Percentiles rank a stretch among this genome's conserved stretches.
Evolutionary conservation across 2,113 vertebrate species (phyloP).

Genomic region (Paralichthys olivaceus): DNA sequence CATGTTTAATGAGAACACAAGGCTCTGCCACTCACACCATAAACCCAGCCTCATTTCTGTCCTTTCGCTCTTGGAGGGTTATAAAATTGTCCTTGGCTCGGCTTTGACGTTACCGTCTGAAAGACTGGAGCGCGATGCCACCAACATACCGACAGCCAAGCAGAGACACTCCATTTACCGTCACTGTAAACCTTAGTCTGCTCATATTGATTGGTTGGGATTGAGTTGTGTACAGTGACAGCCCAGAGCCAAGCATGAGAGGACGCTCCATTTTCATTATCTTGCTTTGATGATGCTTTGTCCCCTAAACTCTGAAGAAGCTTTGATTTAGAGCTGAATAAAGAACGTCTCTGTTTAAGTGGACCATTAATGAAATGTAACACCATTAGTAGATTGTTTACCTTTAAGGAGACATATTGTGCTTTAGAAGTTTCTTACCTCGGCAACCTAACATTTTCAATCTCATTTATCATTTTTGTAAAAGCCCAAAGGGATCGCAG

Average conservation of each 20-base stretch:
- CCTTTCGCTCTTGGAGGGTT: constrained; percentile 5
- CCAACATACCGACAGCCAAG: not conserved
- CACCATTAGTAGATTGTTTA: not conserved
- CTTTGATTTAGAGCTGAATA: constrained; percentile 5
- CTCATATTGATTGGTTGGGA: constrained; percentile 30
- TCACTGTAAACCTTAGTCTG: constrained; percentile 21
- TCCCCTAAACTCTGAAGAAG: constrained; percentile 27
- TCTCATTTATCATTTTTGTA: not conserved
- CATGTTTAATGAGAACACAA: constrained; percentile 14
- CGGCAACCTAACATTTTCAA: not conserved
- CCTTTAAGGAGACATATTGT: not conserved
- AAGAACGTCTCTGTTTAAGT: constrained; percentile 10
- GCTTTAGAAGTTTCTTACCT: too few relatives aligned
- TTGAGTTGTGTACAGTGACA: not conserved
- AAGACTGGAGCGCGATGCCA: constrained; percentile 33
- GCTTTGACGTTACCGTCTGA: constrained; percentile 35
- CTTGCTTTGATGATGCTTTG: constrained; percentile 37
- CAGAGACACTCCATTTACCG: constrained; percentile 19
- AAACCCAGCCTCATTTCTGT: not conserved
- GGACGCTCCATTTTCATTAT: constrained; percentile 40
- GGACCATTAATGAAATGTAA: constrained; percentile 18
- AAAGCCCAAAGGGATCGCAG: too few relatives aligned
- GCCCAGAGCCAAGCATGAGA: constrained; percentile 8
- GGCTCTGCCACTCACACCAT: not conserved
- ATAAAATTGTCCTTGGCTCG: constrained; percentile 21